Evolutionary conservation across 2,113 vertebrate genomes (phyloP).

Genomic region (Pantherophis guttatus): DNA sequence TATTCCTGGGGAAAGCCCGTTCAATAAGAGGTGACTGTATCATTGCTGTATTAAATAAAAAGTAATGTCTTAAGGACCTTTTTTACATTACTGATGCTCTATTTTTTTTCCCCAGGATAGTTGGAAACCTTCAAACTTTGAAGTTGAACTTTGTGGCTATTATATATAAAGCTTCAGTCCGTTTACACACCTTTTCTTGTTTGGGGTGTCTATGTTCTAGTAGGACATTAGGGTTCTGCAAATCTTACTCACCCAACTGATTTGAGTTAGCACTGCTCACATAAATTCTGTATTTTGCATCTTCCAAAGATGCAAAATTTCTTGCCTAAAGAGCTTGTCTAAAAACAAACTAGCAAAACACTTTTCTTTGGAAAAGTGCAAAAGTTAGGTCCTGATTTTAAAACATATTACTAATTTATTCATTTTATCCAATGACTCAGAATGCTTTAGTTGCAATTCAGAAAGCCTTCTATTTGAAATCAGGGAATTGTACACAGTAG

Average conservation of each 20-base stretch:
- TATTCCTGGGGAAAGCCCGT: constrained; percentile 88
- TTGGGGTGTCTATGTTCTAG: constrained; percentile 45
- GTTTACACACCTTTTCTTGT: constrained; percentile 38
- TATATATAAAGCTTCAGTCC: constrained; percentile 42
- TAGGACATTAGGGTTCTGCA: constrained; percentile 66
- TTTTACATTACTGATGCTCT: rapidly evolving
- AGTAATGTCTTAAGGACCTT: background rate
- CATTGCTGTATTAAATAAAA: rapidly evolving
- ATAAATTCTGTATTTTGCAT: constrained; percentile 66
- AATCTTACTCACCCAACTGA: constrained; percentile 71
- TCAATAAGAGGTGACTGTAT: constrained; percentile 88
- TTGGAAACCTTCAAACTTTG: background rate
- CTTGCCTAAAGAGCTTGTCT: constrained; percentile 54
- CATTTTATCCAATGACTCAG: constrained; percentile 49
- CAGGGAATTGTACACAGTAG: background rate
- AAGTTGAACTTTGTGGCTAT: background rate
- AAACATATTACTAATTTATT: constrained; percentile 63
- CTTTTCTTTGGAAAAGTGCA: constrained; percentile 62
- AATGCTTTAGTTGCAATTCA: constrained; percentile 9
- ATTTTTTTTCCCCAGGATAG: background rate
- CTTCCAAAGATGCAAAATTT: constrained; percentile 56
- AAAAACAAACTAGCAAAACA: constrained; percentile 72
- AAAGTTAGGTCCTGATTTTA: constrained; percentile 55
- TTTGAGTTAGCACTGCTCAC: constrained; percentile 68
- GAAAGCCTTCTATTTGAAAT: background rate